Base-by-base conservation (phyloP, 2,113 vertebrate species). In the Rhinogobius similis region DNA sequence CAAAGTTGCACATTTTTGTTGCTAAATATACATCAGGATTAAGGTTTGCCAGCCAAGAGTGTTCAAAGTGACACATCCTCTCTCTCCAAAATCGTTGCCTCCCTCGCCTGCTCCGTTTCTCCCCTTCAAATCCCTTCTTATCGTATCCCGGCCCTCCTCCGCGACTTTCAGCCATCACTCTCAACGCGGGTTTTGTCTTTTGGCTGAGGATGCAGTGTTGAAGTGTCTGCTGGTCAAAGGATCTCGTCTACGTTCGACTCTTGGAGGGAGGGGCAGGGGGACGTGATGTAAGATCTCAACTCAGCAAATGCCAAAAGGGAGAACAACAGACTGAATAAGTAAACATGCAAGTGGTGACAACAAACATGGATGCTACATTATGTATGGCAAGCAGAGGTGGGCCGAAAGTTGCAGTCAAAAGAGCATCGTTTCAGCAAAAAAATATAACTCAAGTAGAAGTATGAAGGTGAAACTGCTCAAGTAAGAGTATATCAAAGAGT, bases 121-220 rank as follows among this genome's bases (percentile, higher is more conserved):
- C 43, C 73, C 65, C 81, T 82, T 74, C 76, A 83, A 87, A 86
- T 85, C 83, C 82, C 44, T 59, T 79, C 76, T 86, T 89, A 84
- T 89, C 87, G 84, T 81, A 67, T 79, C 70, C 79, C 64, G 84
- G 75, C 84, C 75, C 79, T 82, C 78, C 81, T 76, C 82, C 73
- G 74, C 68, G 38, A 67, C 75, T 23, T 39, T 39, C 48, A 24
- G 7, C 39, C 43, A 41, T 44, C 14, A 20, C 56, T 38, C 38
- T 72, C 5, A 55, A 32, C n/a, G 16, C 24, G 18, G 20, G 46
- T 62, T n/a, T 72, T 72, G 68, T 78, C 58, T 86, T 67, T 72
- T 55, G 41, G 58, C 29, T 61, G 8, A 11, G 29, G 20, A 59
- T 13, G 53, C 6, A 27, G 55, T 12, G 58, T 36, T 4, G 29